These are phyloP conservation scores for Thera britannica DNA, from an alignment of 2,888 invertebrate species.

Conservation along the genomic window DNA sequence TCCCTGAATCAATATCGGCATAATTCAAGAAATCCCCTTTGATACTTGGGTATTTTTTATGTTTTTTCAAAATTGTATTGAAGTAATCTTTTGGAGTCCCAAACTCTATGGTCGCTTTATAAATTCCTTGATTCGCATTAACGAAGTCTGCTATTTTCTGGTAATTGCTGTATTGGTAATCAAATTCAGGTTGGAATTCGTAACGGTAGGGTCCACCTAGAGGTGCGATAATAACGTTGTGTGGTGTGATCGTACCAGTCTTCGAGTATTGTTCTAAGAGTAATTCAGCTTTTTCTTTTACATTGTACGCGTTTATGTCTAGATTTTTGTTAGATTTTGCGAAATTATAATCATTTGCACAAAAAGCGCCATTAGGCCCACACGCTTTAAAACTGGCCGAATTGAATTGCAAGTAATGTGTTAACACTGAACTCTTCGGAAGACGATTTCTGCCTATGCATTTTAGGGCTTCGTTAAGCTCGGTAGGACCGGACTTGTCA, in stretches of 20 bases:
- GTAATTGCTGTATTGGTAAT: slow-evolving; percentile 97
- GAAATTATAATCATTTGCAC: slow-evolving; percentile 82
- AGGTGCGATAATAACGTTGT: slow-evolving; percentile 96
- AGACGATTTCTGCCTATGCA: slow-evolving; percentile 66
- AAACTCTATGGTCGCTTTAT: slow-evolving; percentile 91
- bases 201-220: slow-evolving; percentile 97
- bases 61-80: slow-evolving; percentile 86
- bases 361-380: slow-evolving; percentile 64
- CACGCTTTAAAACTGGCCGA: slow-evolving; percentile 69
- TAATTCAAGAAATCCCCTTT: slow-evolving; percentile 98
- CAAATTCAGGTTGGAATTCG: slow-evolving; percentile 94
- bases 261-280: slow-evolving; percentile 95
- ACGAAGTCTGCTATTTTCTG: slow-evolving; percentile 94
- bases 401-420: slow-evolving; percentile 73
- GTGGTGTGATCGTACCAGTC: slow-evolving; percentile 93
- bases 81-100: slow-evolving; percentile 97
- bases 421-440: slow-evolving; percentile 65
- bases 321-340: slow-evolving; percentile 90
- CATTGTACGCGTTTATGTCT: slow-evolving; percentile 91
- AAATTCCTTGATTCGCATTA: slow-evolving; percentile 88
- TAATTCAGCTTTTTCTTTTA: slow-evolving; percentile 92
- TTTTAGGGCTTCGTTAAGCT: slow-evolving; percentile 60
- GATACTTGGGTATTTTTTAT: slow-evolving; percentile 87
- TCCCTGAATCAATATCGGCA: slow-evolving; percentile 93
- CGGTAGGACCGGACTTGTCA: slow-evolving; percentile 52